phyloP scores from a whole-genome alignment of 2,888 invertebrate species.

The Embidobia sp. region DNA sequence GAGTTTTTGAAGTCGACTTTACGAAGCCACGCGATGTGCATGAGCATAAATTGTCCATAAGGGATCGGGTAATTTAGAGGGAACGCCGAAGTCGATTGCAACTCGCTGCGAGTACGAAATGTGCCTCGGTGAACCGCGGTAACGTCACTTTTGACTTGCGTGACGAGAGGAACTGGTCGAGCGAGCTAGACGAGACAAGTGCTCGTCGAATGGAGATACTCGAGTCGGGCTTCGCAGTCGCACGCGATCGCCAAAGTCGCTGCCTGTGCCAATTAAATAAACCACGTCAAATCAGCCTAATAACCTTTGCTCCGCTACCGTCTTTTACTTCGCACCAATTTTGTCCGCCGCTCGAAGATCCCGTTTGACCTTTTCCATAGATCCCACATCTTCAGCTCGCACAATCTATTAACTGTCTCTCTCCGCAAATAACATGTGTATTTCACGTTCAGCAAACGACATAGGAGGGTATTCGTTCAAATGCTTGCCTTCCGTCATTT shows the following conservation, averaged over 20 bases:
- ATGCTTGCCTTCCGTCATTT: too few species aligned
- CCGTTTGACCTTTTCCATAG: too few species aligned
- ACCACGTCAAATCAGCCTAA: conserved; percentile 42
- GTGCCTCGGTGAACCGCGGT: neutral
- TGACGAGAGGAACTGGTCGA: conserved; percentile 53
- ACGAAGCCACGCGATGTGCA: conserved; percentile 13
- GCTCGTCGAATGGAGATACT: conserved; percentile 16
- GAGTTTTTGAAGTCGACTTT: conserved; percentile 17
- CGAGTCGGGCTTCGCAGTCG: conserved; percentile 25
- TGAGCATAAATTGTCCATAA: conserved; percentile 24
- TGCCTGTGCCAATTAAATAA: conserved; percentile 44
- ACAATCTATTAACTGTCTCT: too few species aligned
- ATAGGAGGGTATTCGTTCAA: too few species aligned
- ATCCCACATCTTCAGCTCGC: too few species aligned
- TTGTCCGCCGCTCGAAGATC: conserved; percentile 8
- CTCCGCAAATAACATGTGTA: too few species aligned
- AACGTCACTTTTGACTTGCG: conserved; percentile 41
- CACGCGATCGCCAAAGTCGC: conserved; percentile 41
- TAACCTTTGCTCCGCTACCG: conserved; percentile 35
- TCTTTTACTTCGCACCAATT: conserved; percentile 33
- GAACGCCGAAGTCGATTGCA: conserved; percentile 30
- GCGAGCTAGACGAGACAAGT: conserved; percentile 33
- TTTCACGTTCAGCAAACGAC: too few species aligned
- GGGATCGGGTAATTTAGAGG: conserved; percentile 34
- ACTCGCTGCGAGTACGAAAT: conserved; percentile 9